Evolutionary conservation across 2,113 vertebrate genomes (phyloP), one percentile per base, ranked within the genome.

Genomic region (Carassius auratus): DNA sequence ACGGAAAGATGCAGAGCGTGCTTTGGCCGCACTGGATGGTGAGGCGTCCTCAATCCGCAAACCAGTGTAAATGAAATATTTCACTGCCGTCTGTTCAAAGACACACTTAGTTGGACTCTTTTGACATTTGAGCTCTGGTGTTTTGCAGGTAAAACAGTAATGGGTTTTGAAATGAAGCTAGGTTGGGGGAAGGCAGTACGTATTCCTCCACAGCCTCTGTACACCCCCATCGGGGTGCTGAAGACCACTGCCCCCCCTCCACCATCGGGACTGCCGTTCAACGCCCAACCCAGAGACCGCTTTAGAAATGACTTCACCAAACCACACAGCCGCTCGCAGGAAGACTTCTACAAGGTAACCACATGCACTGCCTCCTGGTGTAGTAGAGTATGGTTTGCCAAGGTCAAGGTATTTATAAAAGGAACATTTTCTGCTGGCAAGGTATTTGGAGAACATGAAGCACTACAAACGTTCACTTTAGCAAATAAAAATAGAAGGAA

Each of bases 141-240:
- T 77, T 36, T 15, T 87, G 13, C 76, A 96, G 95, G 95, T 76
- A 96, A 96, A 93, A 92, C 92, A 7, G 90, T 96, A 17, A 96
- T 96, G 95, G 95, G 95, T 6, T 95, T 95, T 90, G 95, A 96
- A 88, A 96, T 96, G 95, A 95, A 95, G 91, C 90, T 96, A 76
- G 95, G 95, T 33, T 96, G 95, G 95, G 95, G 95, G 5, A 96
- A 95, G 90, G 95, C 95, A 5, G 95, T 95, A 83, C 93, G 95
- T 10, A 95, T 96, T 84, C 94, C 92, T 4, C 91, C 95, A 26
- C 94, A 95, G 91, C 95, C 95, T 17, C 93, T 96, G 19, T 96
- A 95, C 91, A 95, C 94, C 2, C 94, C 95, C 0, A 92, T 94
- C 7, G 94, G 94, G 77, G 91, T 96, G 64, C 86, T 92, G 50